phyloP scores from a whole-genome alignment of 1,140 invertebrate genomes.

The Apis dorsata region DNA sequence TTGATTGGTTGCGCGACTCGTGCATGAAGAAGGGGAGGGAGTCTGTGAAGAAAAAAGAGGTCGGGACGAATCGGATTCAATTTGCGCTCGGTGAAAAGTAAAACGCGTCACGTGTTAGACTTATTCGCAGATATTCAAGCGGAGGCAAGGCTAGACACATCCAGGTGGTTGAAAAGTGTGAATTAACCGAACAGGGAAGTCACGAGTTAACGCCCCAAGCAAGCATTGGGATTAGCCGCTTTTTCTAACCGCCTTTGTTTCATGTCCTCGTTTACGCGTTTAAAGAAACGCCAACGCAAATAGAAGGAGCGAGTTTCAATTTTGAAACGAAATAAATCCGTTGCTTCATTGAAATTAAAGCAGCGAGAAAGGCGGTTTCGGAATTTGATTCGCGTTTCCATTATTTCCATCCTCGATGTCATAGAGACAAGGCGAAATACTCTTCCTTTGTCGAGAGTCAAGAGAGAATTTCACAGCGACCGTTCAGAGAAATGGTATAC shows the following conservation, averaged over 20 bases:
- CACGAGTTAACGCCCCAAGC: slow-evolving; percentile 45
- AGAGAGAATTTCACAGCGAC: background rate
- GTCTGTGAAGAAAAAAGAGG: too few species aligned
- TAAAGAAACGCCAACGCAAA: background rate
- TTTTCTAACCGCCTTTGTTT: slow-evolving; percentile 39
- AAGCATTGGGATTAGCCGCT: slow-evolving; percentile 20
- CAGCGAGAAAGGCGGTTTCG: background rate
- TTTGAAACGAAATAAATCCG: too few species aligned
- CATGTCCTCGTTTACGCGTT: slow-evolving; percentile 9
- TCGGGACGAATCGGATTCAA: too few species aligned
- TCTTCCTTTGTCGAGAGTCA: too few species aligned
- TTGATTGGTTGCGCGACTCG: too few species aligned
- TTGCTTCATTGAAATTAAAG: too few species aligned
- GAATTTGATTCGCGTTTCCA: background rate
- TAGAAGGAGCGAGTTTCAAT: background rate
- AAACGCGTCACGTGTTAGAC: too few species aligned
- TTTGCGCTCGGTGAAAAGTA: too few species aligned
- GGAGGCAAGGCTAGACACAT: too few species aligned
- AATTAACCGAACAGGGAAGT: slow-evolving; percentile 7
- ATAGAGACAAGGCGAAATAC: too few species aligned
- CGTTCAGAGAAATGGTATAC: background rate
- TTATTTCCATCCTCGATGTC: background rate
- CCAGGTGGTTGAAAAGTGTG: background rate
- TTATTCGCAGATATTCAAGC: too few species aligned
- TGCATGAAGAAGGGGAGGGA: too few species aligned